Percentiles rank a stretch among this genome's conserved stretches.
phyloP scores from a whole-genome alignment of 2,888 invertebrate genomes.

The Drosophila rellima region DNA sequence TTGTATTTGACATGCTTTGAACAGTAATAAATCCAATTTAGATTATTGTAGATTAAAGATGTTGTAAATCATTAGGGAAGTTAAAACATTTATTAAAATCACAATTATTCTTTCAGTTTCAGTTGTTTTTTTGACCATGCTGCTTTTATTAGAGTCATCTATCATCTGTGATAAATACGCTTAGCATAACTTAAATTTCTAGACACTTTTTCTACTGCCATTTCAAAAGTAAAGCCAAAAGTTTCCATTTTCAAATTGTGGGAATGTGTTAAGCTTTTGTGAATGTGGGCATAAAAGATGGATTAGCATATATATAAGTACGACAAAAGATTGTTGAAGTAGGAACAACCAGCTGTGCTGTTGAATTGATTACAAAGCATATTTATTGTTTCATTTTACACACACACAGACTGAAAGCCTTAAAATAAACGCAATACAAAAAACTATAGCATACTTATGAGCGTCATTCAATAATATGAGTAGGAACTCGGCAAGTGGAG shows the following conservation, averaged over 20 bases:
- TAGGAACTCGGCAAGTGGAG: background rate
- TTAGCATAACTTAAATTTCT: background rate
- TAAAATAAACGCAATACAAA: constrained; percentile 30
- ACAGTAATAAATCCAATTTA: background rate
- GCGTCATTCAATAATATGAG: constrained; percentile 34
- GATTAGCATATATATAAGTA: background rate
- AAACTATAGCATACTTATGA: constrained; percentile 59
- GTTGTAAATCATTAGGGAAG: background rate
- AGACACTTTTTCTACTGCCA: background rate
- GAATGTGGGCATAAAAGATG: background rate
- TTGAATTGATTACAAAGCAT: constrained; percentile 9
- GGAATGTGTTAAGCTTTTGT: background rate
- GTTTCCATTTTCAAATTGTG: background rate
- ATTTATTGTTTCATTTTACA: constrained; percentile 13
- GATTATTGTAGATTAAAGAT: background rate
- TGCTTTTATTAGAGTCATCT: too few species aligned
- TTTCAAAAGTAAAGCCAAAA: background rate
- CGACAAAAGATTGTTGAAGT: background rate
- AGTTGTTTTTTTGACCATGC: too few species aligned
- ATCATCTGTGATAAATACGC: background rate
- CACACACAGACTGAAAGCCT: constrained; percentile 2
- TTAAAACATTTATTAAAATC: background rate
- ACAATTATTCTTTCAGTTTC: too few species aligned
- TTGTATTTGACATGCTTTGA: constrained; percentile 4
- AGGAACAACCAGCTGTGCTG: constrained; percentile 9